These are phyloP conservation scores for Fregata magnificens DNA, from an alignment of 2,113 vertebrate species.

Conservation along the genomic window DNA sequence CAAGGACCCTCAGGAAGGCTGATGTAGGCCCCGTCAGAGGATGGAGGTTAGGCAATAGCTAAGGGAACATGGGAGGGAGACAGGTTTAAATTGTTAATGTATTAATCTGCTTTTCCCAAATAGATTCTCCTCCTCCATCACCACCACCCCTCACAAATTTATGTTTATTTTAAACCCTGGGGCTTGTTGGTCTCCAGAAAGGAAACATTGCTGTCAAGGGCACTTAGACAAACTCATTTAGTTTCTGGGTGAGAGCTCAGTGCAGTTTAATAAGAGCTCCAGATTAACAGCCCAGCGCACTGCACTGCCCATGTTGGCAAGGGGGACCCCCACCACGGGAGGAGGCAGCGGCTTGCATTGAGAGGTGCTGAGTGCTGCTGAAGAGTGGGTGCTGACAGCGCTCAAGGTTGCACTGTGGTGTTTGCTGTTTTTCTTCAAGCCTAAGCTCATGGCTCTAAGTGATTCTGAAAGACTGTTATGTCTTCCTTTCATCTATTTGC, in stretches of 20 bases:
- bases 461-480: neutral
- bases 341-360: neutral
- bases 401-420: neutral
- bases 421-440: neutral
- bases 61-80: neutral
- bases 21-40: neutral
- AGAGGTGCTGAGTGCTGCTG: neutral
- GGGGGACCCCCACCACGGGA: rapidly evolving
- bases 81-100: neutral
- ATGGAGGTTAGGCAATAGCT: neutral
- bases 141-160: neutral
- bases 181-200: neutral
- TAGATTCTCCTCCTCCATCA: neutral
- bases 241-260: neutral
- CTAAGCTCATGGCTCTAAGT: neutral
- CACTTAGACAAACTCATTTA: neutral
- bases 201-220: neutral
- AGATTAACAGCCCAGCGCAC: rapidly evolving
- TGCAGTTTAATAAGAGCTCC: neutral
- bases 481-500: neutral
- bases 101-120: conserved; percentile 18
- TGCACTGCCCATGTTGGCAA: neutral
- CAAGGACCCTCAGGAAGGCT: neutral
- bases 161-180: neutral
- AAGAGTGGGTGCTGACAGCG: neutral